Base-by-base conservation (phyloP, 2,113 vertebrate species). In the Aepyceros melampus region DNA sequence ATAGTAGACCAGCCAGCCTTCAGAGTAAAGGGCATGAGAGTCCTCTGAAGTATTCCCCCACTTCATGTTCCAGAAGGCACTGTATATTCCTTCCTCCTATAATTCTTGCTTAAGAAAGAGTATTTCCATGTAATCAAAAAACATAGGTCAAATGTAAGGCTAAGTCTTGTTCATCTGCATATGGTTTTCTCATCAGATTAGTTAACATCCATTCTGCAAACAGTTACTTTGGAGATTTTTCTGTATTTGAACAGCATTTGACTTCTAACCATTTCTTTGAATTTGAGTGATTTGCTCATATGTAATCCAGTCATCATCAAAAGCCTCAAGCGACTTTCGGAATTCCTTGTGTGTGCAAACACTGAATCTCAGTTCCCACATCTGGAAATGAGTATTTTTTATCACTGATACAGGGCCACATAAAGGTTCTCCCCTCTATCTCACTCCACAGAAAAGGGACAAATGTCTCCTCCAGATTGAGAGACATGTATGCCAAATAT, bases 21-120 rank as follows among this genome's bases (percentile, higher is more conserved):
- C 45, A 47, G 64, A 92, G 43, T 43, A 51, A 87, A 81, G 15
- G 25, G 36, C 31, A 45, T 12, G 7, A 76, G 45, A 64, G 23
- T 88, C 76, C 49, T 85, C 27, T 83, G 47, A 67, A 90, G 27
- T 29, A 15, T 33, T 3, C n/a, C 33, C 15, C 45, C 36, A 15
- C 45, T 90, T 87, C 3, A 7, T 87, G 71, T 67, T 91, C 74
- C 40, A 15, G 47, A 97, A 88, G 36, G 36, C 71, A 95, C 33
- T 31, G 2, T 84, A n/a, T 83, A 12, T 78, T 85, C 4, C 56
- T 85, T 74, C 23, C 60, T 87, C 19, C 10, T 13, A 87, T 55
- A 90, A 94, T 90, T 84, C 51, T 94, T 93, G 36, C 82, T 95
- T 91, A 94, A 89, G 71, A 6, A 71, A 91, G 84, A 91, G 71